Conservation (phyloP, 1,140 invertebrate species). For the Bombus consobrinus region DNA sequence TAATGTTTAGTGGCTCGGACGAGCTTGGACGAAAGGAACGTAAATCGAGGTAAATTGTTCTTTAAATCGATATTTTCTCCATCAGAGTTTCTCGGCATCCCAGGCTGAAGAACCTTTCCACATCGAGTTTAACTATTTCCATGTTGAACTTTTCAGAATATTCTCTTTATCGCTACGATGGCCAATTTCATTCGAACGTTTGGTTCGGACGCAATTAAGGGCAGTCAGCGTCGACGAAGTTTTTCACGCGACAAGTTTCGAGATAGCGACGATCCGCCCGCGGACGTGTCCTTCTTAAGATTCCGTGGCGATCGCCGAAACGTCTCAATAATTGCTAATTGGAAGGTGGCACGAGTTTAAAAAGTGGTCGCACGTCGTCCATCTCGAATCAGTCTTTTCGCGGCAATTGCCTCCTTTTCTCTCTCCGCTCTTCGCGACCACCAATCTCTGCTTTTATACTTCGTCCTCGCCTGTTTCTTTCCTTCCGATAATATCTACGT, state of each 20-base stretch:
- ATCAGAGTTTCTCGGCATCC: too few relatives aligned
- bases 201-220: slow-evolving; percentile 15
- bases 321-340: slow-evolving; percentile 70
- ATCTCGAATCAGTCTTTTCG: slow-evolving; percentile 57
- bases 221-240: background rate
- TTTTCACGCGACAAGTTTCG: slow-evolving; percentile 36
- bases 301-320: slow-evolving; percentile 51
- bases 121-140: background rate
- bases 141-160: background rate
- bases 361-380: slow-evolving; percentile 67
- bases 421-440: too few relatives aligned
- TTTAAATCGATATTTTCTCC: background rate
- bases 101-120: background rate
- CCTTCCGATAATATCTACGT: background rate
- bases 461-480: background rate
- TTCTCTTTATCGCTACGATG: background rate
- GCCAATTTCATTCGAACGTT: background rate
- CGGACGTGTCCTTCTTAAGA: slow-evolving; percentile 54
- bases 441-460: background rate
- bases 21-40: background rate
- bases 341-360: slow-evolving; percentile 63
- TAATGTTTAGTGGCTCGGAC: background rate
- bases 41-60: background rate
- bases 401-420: background rate
- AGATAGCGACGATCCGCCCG: background rate